These are phyloP conservation scores for Diphyllodes magnificus DNA, from an alignment of 2,113 vertebrate species.

Conservation along the genomic window DNA sequence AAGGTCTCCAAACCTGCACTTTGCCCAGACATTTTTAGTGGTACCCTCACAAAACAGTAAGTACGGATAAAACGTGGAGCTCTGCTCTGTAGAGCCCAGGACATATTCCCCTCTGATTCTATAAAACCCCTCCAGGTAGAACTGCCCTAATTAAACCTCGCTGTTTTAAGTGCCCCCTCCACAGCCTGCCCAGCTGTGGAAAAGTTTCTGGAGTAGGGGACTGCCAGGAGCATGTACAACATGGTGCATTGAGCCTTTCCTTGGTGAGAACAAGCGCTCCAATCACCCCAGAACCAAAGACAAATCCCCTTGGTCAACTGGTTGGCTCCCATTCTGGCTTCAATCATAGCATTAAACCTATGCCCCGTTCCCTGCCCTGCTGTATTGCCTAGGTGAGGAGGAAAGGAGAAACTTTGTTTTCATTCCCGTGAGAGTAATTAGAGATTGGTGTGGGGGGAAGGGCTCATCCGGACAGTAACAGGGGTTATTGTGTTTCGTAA, in stretches of 20 bases:
- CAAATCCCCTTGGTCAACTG: not conserved
- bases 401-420: not conserved
- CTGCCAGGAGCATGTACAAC: not conserved
- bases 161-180: not conserved
- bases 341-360: not conserved
- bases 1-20: not conserved
- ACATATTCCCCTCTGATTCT: not conserved
- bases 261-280: not conserved
- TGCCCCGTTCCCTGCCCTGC: rapidly evolving
- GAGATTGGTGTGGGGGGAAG: not conserved
- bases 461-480: not conserved
- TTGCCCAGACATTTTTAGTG: not conserved
- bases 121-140: not conserved
- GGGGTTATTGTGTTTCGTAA: slow-evolving; percentile 42
- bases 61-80: not conserved
- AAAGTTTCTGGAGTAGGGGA: not conserved
- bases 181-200: not conserved
- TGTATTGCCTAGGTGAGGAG: not conserved
- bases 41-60: not conserved
- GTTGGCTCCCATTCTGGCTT: not conserved
- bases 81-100: not conserved
- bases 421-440: not conserved
- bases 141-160: not conserved
- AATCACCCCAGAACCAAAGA: rapidly evolving
- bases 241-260: not conserved